Evolutionary conservation across 1,140 invertebrate species (phyloP).

Genomic region (Heliconius himera): DNA sequence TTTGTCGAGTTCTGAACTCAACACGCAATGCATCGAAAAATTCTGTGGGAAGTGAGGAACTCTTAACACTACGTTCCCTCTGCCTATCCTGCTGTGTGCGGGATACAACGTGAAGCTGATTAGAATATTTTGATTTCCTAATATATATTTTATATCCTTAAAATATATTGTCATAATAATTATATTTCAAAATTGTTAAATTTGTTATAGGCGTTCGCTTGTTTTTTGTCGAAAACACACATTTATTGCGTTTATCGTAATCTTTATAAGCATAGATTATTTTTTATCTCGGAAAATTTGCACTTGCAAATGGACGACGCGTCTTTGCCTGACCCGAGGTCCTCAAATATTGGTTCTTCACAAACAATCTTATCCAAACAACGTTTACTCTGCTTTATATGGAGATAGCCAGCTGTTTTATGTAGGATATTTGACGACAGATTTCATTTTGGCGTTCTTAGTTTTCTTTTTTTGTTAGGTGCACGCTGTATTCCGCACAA

Average conservation of each 20-base stretch:
- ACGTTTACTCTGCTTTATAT: slow-evolving; percentile 65
- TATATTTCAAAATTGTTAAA: neutral
- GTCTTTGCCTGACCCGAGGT: slow-evolving; percentile 70
- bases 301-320: slow-evolving; percentile 72
- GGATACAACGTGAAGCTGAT: too few species aligned
- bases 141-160: neutral
- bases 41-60: too few species aligned
- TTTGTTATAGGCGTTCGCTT: neutral
- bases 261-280: slow-evolving; percentile 75
- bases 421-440: slow-evolving; percentile 33
- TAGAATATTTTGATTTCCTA: too few species aligned
- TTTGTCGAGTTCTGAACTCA: too few species aligned
- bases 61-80: too few species aligned
- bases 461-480: neutral
- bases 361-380: slow-evolving; percentile 74
- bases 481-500: too few species aligned
- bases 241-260: slow-evolving; percentile 61
- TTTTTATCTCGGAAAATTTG: slow-evolving; percentile 79
- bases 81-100: too few species aligned
- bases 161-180: neutral
- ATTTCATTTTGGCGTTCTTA: neutral
- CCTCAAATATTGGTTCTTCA: slow-evolving; percentile 71
- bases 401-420: slow-evolving; percentile 43
- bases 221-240: neutral
- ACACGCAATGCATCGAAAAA: too few species aligned